Evolutionary conservation across 1,140 invertebrate genomes (phyloP), one percentile per base, ranked within the genome.

Genomic region (Pinna nobilis): DNA sequence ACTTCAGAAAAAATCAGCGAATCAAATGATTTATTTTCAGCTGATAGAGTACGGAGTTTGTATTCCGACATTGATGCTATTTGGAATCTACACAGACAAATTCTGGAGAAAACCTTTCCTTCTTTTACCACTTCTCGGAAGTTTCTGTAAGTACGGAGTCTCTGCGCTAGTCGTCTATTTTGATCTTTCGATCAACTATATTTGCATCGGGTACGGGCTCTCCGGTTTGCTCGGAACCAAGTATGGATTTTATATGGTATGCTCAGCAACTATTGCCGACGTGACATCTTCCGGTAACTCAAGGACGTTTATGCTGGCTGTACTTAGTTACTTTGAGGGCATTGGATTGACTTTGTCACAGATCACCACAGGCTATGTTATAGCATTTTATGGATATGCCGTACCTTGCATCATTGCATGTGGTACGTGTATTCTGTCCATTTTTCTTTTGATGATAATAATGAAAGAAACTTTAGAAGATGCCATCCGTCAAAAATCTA

Each of bases 331-430:
- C 9, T 59, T 35, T n/a, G 30, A 30, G 18, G 55, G 55, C 5
- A 6, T 59, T 13, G 55, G 32, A 33, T 59, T 33, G 0, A 20
- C 30, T 20, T 4, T 59, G 32, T 15, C 30, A 18, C 55, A 59
- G 18, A 5, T 59, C 2, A 35, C 55, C 4, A 59, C 55, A 0
- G 55, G 55, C 9, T 59, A 59, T n/a, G 37, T 59, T 30, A 59
- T 59, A 0, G 23, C 33, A 18, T 59, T 35, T n/a, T n/a, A 35
- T 20, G 55, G 55, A 0, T 59, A 25, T 11, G 9, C 30, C 30
- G 23, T 59, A n/a, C 55, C 55, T 35, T 59, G 55, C 28, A n/a
- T 59, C n/a, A 33, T 59, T 18, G 15, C 55, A 35, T 15, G 18
- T 9, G 32, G 30, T 33, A n/a, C 37, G 15, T 18, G 28, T 33